Evolutionary conservation across 2,113 vertebrate genomes (phyloP), one percentile per base, ranked within the genome.

Genomic region (Oxyura jamaicensis): DNA sequence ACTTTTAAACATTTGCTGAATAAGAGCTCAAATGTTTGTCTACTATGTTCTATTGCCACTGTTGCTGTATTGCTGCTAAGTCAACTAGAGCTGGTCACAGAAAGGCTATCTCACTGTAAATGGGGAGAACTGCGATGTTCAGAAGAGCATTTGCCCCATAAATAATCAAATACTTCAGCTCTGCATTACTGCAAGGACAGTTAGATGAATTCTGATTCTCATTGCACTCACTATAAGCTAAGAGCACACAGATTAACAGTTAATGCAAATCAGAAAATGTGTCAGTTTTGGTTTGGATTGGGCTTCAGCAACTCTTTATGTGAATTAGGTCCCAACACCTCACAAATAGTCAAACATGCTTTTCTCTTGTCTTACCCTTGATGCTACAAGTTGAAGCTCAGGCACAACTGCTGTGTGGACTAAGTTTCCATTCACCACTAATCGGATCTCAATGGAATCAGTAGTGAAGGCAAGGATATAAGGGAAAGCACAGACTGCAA

Each of bases 381-480:
- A 99, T 12, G 99, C 98, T 72, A 99, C 97, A 26, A 99, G 98
- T 95, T 99, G 99, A 44, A 99, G 98, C 83, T 99, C 99, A 8
- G 99, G 99, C 79, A 99, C 99, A 41, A 99, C 99, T 1, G 99
- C 99, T 0, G 99, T 99, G 98, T 99, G 99, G 82, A 99, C 99
- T 33, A 99, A 98, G 96, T 99, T 99, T 53, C 99, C 99, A 23
- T 99, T 99, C 78, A 99, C 99, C 67, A 99, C 99, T 95, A 99
- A 98, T 21, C 99, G 98, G 93, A 99, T 99, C 98, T 99, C 99
- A 53, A 99, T 99, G 97, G 99, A 99, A 97, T 99, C 99, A 1
- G 98, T 98, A 25, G 99, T 99, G 97, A 99, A 99, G 95, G 99
- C 99, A 98, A 99, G 97, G 93, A 99, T 99, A 89, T 99, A 99